Evolutionary conservation across 2,888 invertebrate genomes (phyloP), one percentile per base, ranked within the genome.

Genomic region (Eurois occulta): DNA sequence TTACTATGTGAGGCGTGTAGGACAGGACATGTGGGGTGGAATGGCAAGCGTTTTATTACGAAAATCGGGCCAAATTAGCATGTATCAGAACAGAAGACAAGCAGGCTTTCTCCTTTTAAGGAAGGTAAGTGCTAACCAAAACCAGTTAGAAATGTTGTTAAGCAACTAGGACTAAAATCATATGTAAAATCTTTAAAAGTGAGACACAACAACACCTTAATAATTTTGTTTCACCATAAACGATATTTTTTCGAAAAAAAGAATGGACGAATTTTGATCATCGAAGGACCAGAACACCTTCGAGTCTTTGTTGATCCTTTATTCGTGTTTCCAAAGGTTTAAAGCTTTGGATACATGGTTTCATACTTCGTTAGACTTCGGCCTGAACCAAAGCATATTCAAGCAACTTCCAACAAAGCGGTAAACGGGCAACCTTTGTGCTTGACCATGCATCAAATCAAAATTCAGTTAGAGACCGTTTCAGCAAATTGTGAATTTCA

Each of bases 401-500:
- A 70, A 4, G 46, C 24, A 75, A 48, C 46, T 73, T 21, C 28
- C 16, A 66, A 41, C 21, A 76, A 46, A 62, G 18, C 38, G 13
- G 43, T 2, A 55, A 62, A 7, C 32, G 16, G 41, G 0, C n/a
- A 32, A 28, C 38, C 10, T 28, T 64, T 38, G 5, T 52, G 38
- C 46, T 52, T 7, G 35, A 68, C 48, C 18, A 75, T 64, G 67
- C 48, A 68, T 28, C 35, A 32, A 72, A 80, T 71, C 35, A 43
- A 58, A 75, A 71, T 67, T 64, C 58, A 64, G 38, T 55, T 28
- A 32, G 35, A 43, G 35, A 16, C 69, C 48, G 52, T 65, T 73
- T 64, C 55, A 62, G 32, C 72, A 58, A 66, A 82, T 41, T 78
- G n/a, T 32, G 28, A 70, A 74, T 68, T 74, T 60, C 85, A 84